Base-by-base conservation (phyloP, 2,888 invertebrate genomes). In the Sabellastarte sp. region DNA sequence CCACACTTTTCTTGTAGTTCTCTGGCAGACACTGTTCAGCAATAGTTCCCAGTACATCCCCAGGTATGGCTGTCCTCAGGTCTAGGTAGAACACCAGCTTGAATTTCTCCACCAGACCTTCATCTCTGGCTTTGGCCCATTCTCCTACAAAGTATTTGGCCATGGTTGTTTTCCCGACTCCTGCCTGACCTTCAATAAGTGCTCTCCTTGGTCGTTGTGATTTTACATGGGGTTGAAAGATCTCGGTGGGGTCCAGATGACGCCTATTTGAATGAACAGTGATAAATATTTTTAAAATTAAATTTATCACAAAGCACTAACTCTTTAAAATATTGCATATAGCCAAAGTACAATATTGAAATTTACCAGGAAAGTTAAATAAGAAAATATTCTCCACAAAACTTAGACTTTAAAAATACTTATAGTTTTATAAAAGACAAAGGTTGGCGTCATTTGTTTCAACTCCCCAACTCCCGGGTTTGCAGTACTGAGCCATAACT, bases 121-220 rank as follows among this genome's bases (percentile, higher is more conserved):
- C 15, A 3, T 57, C 33, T 4, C 28, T 32, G 26, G 52, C 24
- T 29, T 68, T 71, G 1, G 76, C 76, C 81, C 81, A 81, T 50
- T 69, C 67, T 56, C 74, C 73, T 2, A 78, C 64, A 53, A 81
- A 53, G 72, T 75, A 74, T 32, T 71, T 64, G 31, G 73, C 71
- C 24, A 80, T 67, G 24, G 74, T 73, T 2, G 79, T 73, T 64
- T 81, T 80, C 4, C 81, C 81, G 64, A 73, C 75, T 60, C 81
- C 81, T 58, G 75, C 68, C 4, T 63, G 61, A 0, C 81, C 81
- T 61, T 78, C 76, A 4, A 80, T 52, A 28, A 80, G 57, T 10
- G 80, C 71, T 24, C 75, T 59, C 28, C 70, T 63, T 1, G 77
- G 76, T 30, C 68, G 65, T n/a, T 50, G 55, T 28, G 33, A 51